phyloP scores from a whole-genome alignment of 2,113 vertebrate species.

The Limnothrissa miodon region DNA sequence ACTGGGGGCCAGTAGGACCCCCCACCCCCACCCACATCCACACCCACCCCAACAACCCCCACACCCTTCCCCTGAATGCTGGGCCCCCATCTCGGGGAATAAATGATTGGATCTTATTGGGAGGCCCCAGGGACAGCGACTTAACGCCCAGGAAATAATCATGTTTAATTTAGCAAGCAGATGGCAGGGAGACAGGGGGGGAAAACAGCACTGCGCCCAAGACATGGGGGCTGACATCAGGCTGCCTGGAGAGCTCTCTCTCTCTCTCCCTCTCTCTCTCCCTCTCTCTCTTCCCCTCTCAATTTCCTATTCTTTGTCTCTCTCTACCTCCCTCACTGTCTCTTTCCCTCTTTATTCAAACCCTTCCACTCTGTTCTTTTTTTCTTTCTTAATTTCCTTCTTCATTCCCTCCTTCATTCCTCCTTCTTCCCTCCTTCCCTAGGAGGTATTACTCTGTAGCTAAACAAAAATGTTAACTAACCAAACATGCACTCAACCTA shows the following conservation, averaged over 20 bases:
- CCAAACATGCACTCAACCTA: constrained; percentile 10
- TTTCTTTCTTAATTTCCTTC: not conserved
- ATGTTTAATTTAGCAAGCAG: constrained; percentile 80
- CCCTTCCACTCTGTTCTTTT: no score
- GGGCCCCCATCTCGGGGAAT: constrained; percentile 70
- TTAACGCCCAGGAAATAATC: constrained; percentile 75
- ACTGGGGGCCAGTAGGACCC: not conserved
- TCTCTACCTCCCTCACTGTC: not conserved
- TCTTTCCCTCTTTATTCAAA: not conserved
- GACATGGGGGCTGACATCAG: constrained; percentile 62
- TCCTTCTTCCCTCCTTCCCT: not conserved
- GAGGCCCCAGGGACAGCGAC: constrained; percentile 62
- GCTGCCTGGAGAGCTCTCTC: constrained; percentile 55
- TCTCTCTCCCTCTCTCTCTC: not conserved
- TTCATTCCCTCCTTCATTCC: not conserved
- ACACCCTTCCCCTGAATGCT: not conserved
- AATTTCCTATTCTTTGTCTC: no score
- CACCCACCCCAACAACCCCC: not conserved
- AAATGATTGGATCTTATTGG: constrained; percentile 69
- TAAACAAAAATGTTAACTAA: constrained; percentile 42
- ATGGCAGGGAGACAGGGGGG: constrained; percentile 62
- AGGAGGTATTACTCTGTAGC: not conserved
- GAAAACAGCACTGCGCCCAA: constrained; percentile 41
- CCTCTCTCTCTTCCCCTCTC: not conserved
- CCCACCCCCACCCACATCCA: not conserved